Base-by-base conservation (phyloP, 2,113 vertebrate genomes). In the Pithys albifrons region DNA sequence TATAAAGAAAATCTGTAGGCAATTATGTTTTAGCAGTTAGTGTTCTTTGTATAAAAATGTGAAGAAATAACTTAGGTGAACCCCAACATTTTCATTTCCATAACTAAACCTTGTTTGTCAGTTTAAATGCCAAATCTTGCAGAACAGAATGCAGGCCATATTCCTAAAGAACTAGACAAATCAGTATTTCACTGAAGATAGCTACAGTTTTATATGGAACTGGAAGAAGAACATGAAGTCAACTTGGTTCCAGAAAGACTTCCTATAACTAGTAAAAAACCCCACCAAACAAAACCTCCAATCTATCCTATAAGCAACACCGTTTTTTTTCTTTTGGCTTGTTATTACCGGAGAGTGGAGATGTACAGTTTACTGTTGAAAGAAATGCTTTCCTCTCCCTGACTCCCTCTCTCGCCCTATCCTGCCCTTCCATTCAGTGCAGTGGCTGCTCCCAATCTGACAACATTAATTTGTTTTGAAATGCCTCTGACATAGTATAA, bases 391-490 rank as follows among this genome's bases (percentile, higher is more conserved):
- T 72, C 54, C 59, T 91, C 65, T 74, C 27, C 19, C 37, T 14
- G 3, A 45, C 59, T 82, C 84, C 65, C 22, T 69, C 52, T 49
- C 31, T 82, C 88, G 67, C 46, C 61, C 81, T 65, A 3, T 72
- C 59, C 49, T 66, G 76, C 55, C 39, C 65, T 93, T 94, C 62
- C 49, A 11, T 72, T 79, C 93, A 58, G 52, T 55, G 70, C 69
- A 88, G 29, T 51, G 76, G 41, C 83, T 91, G 92, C 54, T 91
- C 82, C 57, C 70, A 78, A 35, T 70, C 59, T 91, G 58, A 74
- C 86, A 94, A 73, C 25, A 10, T 41, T 77, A 79, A 91, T 91
- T 90, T 88, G 81, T 83, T 94, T 91, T 92, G 92, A 93, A 92
- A 81, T 92, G 66, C 49, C 85, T 88, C 13, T 65, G 41, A 52